A percentile compares a stretch with the other conserved stretches of the same genome.
phyloP scores from a whole-genome alignment of 1,140 invertebrate genomes.

The Hyles euphorbiae region DNA sequence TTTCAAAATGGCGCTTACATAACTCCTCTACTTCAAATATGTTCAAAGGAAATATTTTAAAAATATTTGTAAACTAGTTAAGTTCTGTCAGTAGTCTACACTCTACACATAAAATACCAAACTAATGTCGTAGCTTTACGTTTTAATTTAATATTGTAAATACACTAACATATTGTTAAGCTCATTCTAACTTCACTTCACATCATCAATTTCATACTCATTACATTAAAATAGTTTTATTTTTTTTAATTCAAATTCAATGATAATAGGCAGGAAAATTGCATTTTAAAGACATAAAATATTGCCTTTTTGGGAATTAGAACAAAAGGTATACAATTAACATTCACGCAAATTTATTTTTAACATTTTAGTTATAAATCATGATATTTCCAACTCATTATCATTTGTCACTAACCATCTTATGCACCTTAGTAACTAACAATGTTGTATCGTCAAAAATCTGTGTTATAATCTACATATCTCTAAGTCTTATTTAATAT shows the following conservation, averaged over 20 bases:
- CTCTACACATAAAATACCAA: slow-evolving; percentile 32
- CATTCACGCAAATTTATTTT: too few species aligned
- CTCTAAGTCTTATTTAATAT: slow-evolving; percentile 32
- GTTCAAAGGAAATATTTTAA: too few species aligned
- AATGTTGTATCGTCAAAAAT: slow-evolving; percentile 61
- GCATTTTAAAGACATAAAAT: too few species aligned
- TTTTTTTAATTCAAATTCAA: too few species aligned
- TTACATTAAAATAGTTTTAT: too few species aligned
- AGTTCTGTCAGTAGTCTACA: slow-evolving; percentile 5
- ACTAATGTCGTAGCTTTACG: slow-evolving; percentile 37
- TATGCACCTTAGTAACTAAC: slow-evolving; percentile 32
- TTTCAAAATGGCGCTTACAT: neutral
- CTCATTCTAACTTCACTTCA: neutral
- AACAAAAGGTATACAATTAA: too few species aligned
- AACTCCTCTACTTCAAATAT: too few species aligned
- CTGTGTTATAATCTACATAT: slow-evolving; percentile 58
- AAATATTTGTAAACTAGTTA: neutral
- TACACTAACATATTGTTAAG: slow-evolving; percentile 13
- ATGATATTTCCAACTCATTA: too few species aligned
- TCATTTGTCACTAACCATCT: neutral
- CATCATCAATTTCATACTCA: neutral
- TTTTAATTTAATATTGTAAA: slow-evolving; percentile 3
- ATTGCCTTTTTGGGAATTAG: too few species aligned
- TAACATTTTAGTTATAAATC: too few species aligned
- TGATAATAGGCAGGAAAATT: too few species aligned